These are phyloP conservation scores for Drosophila trapezifrons DNA, from an alignment of 1,140 invertebrate species.

Conservation along the genomic window DNA sequence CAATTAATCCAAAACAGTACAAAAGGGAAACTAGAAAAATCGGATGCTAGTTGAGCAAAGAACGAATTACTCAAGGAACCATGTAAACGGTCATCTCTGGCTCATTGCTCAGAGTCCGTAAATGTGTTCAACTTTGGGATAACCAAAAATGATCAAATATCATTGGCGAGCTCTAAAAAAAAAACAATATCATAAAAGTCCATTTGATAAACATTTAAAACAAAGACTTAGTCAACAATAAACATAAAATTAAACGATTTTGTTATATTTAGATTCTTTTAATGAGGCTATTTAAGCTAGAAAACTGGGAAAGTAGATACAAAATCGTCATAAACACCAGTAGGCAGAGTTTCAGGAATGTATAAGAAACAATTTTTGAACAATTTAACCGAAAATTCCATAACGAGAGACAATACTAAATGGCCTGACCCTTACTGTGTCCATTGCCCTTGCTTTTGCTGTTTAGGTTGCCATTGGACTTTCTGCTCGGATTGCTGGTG, in stretches of 20 bases:
- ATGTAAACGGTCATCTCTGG: no score
- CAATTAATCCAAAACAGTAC: constrained; percentile 12
- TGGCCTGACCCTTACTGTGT: not conserved
- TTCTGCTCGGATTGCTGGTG: constrained; percentile 3
- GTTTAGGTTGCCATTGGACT: not conserved
- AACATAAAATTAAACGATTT: not conserved
- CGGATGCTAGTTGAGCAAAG: no score
- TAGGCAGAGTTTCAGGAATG: constrained; percentile 3
- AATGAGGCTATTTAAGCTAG: not conserved
- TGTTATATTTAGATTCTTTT: not conserved
- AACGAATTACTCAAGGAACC: no score
- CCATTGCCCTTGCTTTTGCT: constrained; percentile 5
- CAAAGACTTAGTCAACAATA: no score
- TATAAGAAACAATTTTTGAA: constrained; percentile 4
- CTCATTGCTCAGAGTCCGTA: no score
- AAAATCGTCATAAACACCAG: not conserved
- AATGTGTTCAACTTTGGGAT: no score
- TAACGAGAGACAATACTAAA: constrained; percentile 3
- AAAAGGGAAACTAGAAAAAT: no score
- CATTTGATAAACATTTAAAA: no score
- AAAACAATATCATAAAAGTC: no score
- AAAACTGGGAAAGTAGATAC: not conserved
- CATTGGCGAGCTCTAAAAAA: no score
- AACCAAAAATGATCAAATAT: no score
- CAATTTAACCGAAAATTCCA: constrained; percentile 11